Percentiles rank a stretch among this genome's conserved stretches.
phyloP scores from a whole-genome alignment of 2,888 invertebrate species.

The Caenorhabditis sp. region DNA sequence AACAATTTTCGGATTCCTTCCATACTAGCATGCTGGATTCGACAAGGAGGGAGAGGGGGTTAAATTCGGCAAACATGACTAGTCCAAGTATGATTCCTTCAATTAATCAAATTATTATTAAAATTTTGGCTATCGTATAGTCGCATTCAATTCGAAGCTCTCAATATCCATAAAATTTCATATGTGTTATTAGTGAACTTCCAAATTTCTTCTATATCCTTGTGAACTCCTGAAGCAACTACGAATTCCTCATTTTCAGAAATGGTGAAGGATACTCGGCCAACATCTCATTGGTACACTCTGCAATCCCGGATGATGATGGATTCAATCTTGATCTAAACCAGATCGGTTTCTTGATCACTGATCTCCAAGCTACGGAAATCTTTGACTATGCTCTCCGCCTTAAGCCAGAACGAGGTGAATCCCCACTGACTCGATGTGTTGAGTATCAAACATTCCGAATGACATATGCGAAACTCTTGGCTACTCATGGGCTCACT shows the following conservation, averaged over 20 bases:
- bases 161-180: too few relatives aligned
- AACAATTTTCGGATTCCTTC: too few relatives aligned
- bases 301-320: slow-evolving; percentile 66
- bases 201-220: background rate
- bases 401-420: slow-evolving; percentile 37
- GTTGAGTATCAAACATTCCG: slow-evolving; percentile 48
- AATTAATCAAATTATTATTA: too few relatives aligned
- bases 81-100: too few relatives aligned
- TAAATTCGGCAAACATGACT: too few relatives aligned
- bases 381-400: slow-evolving; percentile 61
- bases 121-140: too few relatives aligned
- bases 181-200: background rate
- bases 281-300: slow-evolving; percentile 64
- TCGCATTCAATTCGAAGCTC: too few relatives aligned
- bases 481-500: slow-evolving; percentile 55
- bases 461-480: slow-evolving; percentile 58
- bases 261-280: slow-evolving; percentile 48
- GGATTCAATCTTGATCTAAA: slow-evolving; percentile 13
- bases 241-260: slow-evolving; percentile 29
- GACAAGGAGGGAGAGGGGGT: too few relatives aligned
- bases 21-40: too few relatives aligned
- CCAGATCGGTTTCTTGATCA: slow-evolving; percentile 47
- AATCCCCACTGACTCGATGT: slow-evolving; percentile 42
- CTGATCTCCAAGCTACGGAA: slow-evolving; percentile 65
- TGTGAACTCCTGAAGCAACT: too few relatives aligned